Percentiles rank a stretch among this genome's conserved stretches.
Conservation (phyloP, 2,888 invertebrate species). For the Anthophora plumipes region DNA sequence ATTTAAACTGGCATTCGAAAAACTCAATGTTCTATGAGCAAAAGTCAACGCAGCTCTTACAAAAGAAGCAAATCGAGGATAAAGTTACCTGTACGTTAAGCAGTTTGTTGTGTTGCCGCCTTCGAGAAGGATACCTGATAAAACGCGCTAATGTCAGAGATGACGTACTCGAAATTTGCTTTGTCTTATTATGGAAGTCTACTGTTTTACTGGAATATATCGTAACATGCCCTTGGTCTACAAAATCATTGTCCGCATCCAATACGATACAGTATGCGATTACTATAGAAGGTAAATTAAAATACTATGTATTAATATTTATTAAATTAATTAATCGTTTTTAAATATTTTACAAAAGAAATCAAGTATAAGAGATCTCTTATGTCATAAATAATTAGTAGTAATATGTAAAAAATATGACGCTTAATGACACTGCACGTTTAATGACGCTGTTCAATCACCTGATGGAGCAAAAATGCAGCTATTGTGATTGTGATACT, state of each 20-base stretch:
- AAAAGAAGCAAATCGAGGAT: slow-evolving; percentile 88
- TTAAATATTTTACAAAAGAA: not conserved
- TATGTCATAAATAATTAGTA: not conserved
- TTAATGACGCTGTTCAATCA: too few species aligned
- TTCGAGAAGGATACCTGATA: slow-evolving; percentile 90
- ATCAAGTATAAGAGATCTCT: not conserved
- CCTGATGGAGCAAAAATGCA: too few species aligned
- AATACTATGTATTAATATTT: not conserved
- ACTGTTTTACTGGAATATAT: slow-evolving; percentile 90
- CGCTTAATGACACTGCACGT: too few species aligned
- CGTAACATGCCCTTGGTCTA: slow-evolving; percentile 87
- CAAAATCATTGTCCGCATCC: slow-evolving; percentile 80
- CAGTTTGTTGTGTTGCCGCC: slow-evolving; percentile 89
- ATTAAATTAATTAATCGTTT: not conserved
- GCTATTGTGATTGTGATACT: too few species aligned
- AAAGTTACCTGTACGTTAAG: slow-evolving; percentile 87
- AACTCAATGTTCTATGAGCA: slow-evolving; percentile 87
- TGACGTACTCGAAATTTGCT: slow-evolving; percentile 87
- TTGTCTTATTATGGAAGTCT: slow-evolving; percentile 90
- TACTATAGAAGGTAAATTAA: slow-evolving; percentile 83
- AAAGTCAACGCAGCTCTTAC: slow-evolving; percentile 86
- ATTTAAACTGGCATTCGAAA: slow-evolving; percentile 78
- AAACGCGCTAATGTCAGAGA: slow-evolving; percentile 86
- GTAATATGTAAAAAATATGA: too few species aligned
- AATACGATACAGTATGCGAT: slow-evolving; percentile 84